phyloP scores from a whole-genome alignment of 2,797 vertebrate species.

The Trematomus bernacchii region DNA sequence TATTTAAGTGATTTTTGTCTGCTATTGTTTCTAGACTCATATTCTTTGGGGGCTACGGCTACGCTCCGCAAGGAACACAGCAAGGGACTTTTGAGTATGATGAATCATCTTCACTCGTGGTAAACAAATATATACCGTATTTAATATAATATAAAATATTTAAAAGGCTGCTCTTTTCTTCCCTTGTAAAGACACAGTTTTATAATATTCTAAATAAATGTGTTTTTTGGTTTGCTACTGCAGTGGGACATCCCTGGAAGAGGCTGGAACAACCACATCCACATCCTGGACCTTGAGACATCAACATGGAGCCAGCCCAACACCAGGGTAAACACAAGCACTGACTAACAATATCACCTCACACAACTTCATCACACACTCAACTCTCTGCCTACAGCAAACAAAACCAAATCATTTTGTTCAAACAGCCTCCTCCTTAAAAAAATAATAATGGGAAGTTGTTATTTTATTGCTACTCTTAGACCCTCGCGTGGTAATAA shows the following conservation, averaged over 20 bases:
- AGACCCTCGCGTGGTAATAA: too few relatives aligned
- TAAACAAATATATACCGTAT: slow-evolving; percentile 16
- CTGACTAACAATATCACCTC: not conserved
- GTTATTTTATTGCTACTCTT: too few relatives aligned
- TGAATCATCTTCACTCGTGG: slow-evolving; percentile 93
- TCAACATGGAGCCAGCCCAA: slow-evolving; percentile 93
- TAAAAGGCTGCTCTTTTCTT: too few relatives aligned
- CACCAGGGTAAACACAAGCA: slow-evolving; percentile 86
- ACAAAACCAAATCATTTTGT: not conserved
- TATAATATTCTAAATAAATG: not conserved
- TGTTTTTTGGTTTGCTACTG: slow-evolving; percentile 10
- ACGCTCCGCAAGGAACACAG: slow-evolving; percentile 89
- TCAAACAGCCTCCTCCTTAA: not conserved
- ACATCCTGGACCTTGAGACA: slow-evolving; percentile 93
- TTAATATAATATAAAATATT: too few relatives aligned
- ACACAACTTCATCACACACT: not conserved
- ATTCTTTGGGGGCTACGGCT: slow-evolving; percentile 99
- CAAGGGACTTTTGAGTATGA: slow-evolving; percentile 94
- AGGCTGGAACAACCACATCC: slow-evolving; percentile 98
- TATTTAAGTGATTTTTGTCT: not conserved
- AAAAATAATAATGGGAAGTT: not conserved
- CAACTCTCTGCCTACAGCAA: not conserved
- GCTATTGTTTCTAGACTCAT: slow-evolving; percentile 84
- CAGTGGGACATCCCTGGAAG: slow-evolving; percentile 87
- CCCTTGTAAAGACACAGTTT: not conserved